Evolutionary conservation across 2,888 invertebrate genomes (phyloP), one percentile per base, ranked within the genome.

Genomic region (Notocelia uddmanniana): DNA sequence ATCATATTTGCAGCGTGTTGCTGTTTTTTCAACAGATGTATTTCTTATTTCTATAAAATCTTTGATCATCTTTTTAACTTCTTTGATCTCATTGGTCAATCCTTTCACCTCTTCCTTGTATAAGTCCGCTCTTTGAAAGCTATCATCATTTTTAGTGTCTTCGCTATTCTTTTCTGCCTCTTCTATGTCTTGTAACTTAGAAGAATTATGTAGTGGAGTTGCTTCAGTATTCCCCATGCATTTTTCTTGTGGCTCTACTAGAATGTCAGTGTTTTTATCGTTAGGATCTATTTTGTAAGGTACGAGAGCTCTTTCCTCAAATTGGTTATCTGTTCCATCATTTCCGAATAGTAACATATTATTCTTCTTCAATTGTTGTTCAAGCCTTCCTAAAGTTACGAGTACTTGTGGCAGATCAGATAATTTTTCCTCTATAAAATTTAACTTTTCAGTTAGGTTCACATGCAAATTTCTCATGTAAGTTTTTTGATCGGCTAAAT

Each of bases 401-500:
- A 50, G 50, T 50, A 50, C 31, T 31, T 63, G 48, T 1, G 48
- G 48, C 11, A 48, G 10, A n/a, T 23, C 23, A n/a, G 26, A n/a
- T 45, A 59, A 2, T 60, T 45, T 45, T 41, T 15, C n/a, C 23
- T 60, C 59, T 0, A 62, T 48, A n/a, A 34, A 2, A 21, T 8
- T 31, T 3, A 52, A 19, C 15, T 63, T 63, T 63, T 63, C 63
- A 21, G 50, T 63, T 3, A 63, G 15, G 50, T 63, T 50, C 15
- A 10, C 8, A 21, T 63, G 50, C 15, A 63, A 34, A 34, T 63
- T 63, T 10, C 63, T 50, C 50, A 52, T 63, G 13, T 63, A 63
- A 0, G 34, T 34, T 50, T 52, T 63, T 52, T 63, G 63, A 15
- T 63, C 50, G 5, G 63, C 34, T 63, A 63, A 63, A 21, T 52